Evolutionary conservation across 2,888 invertebrate genomes (phyloP).

Genomic region (Ochropacha duplaris): DNA sequence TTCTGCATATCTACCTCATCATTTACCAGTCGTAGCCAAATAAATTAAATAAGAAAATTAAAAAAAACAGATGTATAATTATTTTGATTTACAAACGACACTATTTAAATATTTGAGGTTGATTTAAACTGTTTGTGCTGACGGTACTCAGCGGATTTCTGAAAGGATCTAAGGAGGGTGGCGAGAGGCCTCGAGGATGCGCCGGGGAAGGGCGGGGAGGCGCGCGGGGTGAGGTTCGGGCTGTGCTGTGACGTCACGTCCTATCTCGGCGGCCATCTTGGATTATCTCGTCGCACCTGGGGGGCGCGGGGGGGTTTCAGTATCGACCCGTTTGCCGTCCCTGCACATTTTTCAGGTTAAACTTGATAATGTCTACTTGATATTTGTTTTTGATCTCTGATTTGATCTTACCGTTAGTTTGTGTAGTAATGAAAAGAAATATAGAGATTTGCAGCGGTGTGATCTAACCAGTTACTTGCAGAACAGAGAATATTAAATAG

Average conservation of each 20-base stretch:
- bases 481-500: neutral
- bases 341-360: slow-evolving; percentile 75
- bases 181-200: slow-evolving; percentile 78
- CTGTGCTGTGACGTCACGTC: slow-evolving; percentile 81
- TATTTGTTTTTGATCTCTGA: slow-evolving; percentile 24
- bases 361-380: slow-evolving; percentile 52
- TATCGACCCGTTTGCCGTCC: slow-evolving; percentile 73
- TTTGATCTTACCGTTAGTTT: slow-evolving; percentile 7
- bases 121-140: slow-evolving; percentile 34
- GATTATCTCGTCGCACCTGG: slow-evolving; percentile 83
- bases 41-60: slow-evolving; percentile 7
- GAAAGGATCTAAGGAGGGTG: slow-evolving; percentile 82
- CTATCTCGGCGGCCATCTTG: slow-evolving; percentile 84
- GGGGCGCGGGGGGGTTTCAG: slow-evolving; percentile 63
- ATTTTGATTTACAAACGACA: neutral
- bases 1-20: slow-evolving; percentile 42
- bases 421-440: neutral
- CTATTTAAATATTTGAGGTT: neutral
- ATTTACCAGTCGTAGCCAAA: slow-evolving; percentile 28
- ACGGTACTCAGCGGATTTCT: slow-evolving; percentile 69
- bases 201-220: slow-evolving; percentile 52
- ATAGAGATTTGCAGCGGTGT: neutral
- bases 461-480: neutral
- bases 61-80: too few species aligned
- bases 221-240: slow-evolving; percentile 49